These are phyloP conservation scores for Drosophila hydei DNA, from an alignment of 1,140 invertebrate species.

Conservation along the genomic window DNA sequence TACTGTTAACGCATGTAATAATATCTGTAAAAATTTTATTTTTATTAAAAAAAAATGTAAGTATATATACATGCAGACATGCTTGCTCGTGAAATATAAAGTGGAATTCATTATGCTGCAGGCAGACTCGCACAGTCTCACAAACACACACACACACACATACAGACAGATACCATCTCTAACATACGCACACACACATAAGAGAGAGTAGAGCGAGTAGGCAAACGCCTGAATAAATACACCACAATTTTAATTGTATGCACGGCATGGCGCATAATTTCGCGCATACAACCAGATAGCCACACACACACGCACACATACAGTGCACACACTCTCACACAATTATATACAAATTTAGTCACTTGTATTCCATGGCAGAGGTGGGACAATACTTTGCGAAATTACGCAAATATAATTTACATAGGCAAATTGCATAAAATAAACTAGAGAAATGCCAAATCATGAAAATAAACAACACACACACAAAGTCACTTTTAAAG, in stretches of 20 bases:
- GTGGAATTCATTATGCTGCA: conserved; percentile 40
- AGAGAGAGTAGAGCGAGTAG: conserved; percentile 14
- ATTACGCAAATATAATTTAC: conserved; percentile 50
- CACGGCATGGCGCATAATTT: conserved; percentile 44
- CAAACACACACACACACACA: conserved; percentile 3
- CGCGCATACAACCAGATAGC: conserved; percentile 10
- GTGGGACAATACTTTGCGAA: conserved; percentile 40
- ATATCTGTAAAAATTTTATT: background rate
- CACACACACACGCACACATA: conserved; percentile 5
- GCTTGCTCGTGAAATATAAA: conserved; percentile 9
- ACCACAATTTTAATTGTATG: conserved; percentile 46
- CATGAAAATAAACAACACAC: conserved; percentile 8
- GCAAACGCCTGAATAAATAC: conserved; percentile 46
- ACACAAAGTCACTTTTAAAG: background rate
- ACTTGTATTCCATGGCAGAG: conserved; percentile 21
- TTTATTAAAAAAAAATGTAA: background rate
- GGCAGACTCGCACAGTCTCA: conserved; percentile 5
- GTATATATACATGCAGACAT: background rate
- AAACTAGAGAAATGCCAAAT: conserved; percentile 23
- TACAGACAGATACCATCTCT: background rate
- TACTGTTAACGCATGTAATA: background rate
- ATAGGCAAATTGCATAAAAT: conserved; percentile 51
- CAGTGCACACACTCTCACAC: background rate
- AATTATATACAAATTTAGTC: conserved; percentile 13
- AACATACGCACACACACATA: conserved; percentile 1